phyloP scores from a whole-genome alignment of 30 jellyfish, hydroid and myxozoan genomes.

The Nemopilema nomurai region DNA sequence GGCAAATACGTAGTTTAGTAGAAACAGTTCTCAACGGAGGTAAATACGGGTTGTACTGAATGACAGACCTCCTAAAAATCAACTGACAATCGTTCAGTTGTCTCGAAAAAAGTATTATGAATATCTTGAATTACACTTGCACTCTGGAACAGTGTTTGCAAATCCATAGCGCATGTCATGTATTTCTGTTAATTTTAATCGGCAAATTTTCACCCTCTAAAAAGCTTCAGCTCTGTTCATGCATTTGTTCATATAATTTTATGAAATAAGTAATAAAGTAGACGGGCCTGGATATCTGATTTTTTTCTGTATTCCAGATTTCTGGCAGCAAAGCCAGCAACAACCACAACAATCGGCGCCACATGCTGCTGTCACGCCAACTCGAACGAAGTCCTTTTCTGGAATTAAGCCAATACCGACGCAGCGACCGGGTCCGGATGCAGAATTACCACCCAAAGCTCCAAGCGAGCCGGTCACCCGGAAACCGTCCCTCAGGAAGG shows the following conservation, averaged over 20 bases:
- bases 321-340: constrained; percentile 69
- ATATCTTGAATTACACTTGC: too few species aligned
- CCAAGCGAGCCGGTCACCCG: constrained; percentile 13
- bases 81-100: too few species aligned
- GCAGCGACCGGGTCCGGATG: constrained; percentile 51
- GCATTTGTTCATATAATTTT: background rate
- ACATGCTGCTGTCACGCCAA: constrained; percentile 34
- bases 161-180: too few species aligned
- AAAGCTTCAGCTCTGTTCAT: background rate
- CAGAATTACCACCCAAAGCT: background rate
- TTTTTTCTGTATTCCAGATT: constrained; percentile 66
- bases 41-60: too few species aligned
- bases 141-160: too few species aligned
- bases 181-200: too few species aligned
- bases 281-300: background rate
- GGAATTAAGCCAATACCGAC: constrained; percentile 61
- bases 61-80: too few species aligned
- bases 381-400: constrained; percentile 37
- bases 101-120: too few species aligned
- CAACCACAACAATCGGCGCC: constrained; percentile 33
- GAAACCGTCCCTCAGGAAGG: constrained; percentile 39
- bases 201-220: background rate
- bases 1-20: too few species aligned
- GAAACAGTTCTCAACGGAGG: too few species aligned
- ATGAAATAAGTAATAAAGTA: background rate